Evolutionary conservation across 2,113 vertebrate species (phyloP).

Genomic region (Leiothrix lutea): DNA sequence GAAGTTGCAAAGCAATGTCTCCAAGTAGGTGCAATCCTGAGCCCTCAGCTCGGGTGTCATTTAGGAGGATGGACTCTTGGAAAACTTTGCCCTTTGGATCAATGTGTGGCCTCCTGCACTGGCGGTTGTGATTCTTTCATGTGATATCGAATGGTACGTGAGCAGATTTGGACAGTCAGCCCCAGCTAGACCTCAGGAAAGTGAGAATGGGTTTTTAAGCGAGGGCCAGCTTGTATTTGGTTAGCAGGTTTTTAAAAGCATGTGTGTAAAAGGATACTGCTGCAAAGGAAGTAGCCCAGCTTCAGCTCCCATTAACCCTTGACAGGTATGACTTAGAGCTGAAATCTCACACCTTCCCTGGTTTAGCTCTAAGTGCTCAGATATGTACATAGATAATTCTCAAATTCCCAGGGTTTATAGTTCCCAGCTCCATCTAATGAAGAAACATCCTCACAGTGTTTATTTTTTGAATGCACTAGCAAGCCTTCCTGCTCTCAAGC

Average conservation of each 20-base stretch:
- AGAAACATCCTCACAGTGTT: constrained; percentile 13
- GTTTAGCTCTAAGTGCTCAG: constrained; percentile 37
- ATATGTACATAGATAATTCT: constrained; percentile 45
- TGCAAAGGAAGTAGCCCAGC: constrained; percentile 37
- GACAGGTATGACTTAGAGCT: constrained; percentile 54
- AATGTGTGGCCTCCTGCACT: background rate
- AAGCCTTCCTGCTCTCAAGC: background rate
- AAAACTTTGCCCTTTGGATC: background rate
- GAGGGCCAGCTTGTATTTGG: background rate
- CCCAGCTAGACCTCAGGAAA: background rate
- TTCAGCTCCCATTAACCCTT: constrained; percentile 58
- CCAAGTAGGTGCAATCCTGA: background rate
- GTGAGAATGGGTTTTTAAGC: background rate
- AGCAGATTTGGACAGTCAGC: constrained; percentile 20
- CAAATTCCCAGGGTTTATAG: constrained; percentile 39
- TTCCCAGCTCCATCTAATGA: constrained; percentile 26
- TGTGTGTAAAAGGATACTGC: constrained; percentile 53
- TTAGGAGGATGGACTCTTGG: background rate
- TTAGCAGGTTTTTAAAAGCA: constrained; percentile 38
- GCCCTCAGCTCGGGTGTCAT: background rate
- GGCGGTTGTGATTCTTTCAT: background rate
- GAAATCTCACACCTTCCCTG: constrained; percentile 57
- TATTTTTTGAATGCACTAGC: constrained; percentile 26
- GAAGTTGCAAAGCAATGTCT: background rate
- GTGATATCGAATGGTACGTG: background rate